Base-by-base conservation (phyloP, 35 echinoderm and acorn worm species). In the Apostichopus californicus region DNA sequence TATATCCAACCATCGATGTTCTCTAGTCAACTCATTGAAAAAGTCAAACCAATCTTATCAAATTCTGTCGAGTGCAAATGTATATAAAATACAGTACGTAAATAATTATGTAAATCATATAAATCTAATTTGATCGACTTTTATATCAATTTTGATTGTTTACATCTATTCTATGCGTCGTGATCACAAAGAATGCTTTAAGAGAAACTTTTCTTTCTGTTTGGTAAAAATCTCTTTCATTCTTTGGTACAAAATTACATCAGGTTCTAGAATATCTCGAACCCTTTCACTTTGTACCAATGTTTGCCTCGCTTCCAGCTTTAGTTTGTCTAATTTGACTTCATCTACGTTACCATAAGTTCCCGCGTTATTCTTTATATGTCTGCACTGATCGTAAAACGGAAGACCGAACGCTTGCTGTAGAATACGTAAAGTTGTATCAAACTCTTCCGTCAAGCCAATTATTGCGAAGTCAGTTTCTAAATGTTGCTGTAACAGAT, bases 391-490 rank as follows among this genome's bases (percentile, higher is more conserved):
- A 23, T 80, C 56, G 61, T 92, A 58, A 56, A 92, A 92, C 8
- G 90, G 90, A 5, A 92, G 54, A 26, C 77, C 34, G 61, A 57
- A 82, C 5, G 77, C 60, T 3, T 55, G 77, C 57, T 92, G 73
- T 25, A 92, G 78, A 54, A 92, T 78, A 21, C 9, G 23, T 56
- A 92, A 65, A 8, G 57, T 92, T 28, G 77, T 92, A 20, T 92
- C 78, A 55, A 81, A 92, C 78, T 92, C 90, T 24, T 92, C 90
- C 6, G 90, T 92, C 20, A 92, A 54, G 8, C 90, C 90, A 9
- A 92, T 92, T 15, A 92, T 78, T 81, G 90, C 55, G 24, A 92
- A 92, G 17, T 80, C 80, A 4, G 12, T 60, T 8, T 92, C 73
- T 61, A 92, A 63, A 65, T 87, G 57, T 65, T 87, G 6, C 56